Conservation (phyloP, 2,888 invertebrate species). For the Callyntrura guangdongensis region DNA sequence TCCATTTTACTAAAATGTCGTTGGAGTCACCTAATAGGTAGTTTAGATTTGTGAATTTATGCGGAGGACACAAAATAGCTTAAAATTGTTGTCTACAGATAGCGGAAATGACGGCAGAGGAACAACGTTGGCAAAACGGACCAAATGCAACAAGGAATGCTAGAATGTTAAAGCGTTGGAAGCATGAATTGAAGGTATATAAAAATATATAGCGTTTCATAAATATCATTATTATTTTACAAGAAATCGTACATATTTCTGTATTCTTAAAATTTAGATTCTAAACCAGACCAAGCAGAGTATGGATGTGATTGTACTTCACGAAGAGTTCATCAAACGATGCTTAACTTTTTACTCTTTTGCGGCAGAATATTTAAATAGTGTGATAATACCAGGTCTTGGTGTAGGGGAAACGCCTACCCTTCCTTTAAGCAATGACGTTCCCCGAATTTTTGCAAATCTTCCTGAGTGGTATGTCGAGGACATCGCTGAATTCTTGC, state of each 20-base stretch:
- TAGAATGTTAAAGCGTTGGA: slow-evolving; percentile 94
- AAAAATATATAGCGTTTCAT: neutral
- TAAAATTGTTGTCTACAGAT: slow-evolving; percentile 82
- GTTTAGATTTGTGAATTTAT: no score
- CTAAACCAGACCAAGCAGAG: slow-evolving; percentile 94
- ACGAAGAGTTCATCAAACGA: slow-evolving; percentile 93
- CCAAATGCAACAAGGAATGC: slow-evolving; percentile 92
- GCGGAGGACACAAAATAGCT: no score
- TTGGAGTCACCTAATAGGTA: no score
- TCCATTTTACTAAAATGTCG: no score
- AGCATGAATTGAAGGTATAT: slow-evolving; percentile 91
- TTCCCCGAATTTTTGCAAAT: slow-evolving; percentile 93
- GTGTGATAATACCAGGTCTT: slow-evolving; percentile 86
- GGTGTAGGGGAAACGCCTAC: slow-evolving; percentile 75
- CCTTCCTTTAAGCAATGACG: slow-evolving; percentile 88
- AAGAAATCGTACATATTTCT: slow-evolving; percentile 33
- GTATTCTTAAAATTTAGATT: slow-evolving; percentile 85
- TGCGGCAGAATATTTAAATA: slow-evolving; percentile 91
- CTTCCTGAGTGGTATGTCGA: slow-evolving; percentile 99
- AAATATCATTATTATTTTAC: neutral
- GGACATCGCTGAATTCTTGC: slow-evolving; percentile 98
- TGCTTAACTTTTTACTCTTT: slow-evolving; percentile 95
- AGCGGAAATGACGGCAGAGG: slow-evolving; percentile 93
- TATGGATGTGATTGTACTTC: slow-evolving; percentile 95
- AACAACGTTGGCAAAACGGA: slow-evolving; percentile 93